A percentile compares a stretch with the other conserved stretches of the same genome.
phyloP scores from a whole-genome alignment of 2,113 vertebrate genomes.

The Zosterops lateralis region DNA sequence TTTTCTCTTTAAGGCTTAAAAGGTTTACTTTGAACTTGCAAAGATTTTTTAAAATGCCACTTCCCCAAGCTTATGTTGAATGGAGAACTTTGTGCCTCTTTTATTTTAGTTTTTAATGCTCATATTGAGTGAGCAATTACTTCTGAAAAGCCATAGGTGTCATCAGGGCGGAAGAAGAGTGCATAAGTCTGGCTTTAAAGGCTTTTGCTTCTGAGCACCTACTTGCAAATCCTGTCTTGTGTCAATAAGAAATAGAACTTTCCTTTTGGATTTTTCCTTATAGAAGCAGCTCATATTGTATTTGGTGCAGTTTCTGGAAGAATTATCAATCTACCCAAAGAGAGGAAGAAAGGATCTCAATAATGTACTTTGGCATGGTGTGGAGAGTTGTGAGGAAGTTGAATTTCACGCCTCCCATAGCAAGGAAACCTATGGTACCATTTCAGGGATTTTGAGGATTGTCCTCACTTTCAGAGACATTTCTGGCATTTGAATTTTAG shows the following conservation, averaged over 20 bases:
- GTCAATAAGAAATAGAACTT: background rate
- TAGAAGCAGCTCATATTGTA: background rate
- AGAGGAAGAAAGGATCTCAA: background rate
- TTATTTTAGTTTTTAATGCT: constrained; percentile 25
- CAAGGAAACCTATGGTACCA: background rate
- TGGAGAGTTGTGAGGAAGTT: background rate
- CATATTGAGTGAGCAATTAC: background rate
- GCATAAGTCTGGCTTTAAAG: background rate
- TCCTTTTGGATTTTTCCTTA: background rate
- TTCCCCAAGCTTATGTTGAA: constrained; percentile 14
- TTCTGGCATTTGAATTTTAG: background rate
- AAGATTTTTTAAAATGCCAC: constrained; percentile 54
- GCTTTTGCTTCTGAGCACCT: background rate
- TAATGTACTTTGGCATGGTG: constrained; percentile 5
- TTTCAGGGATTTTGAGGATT: background rate
- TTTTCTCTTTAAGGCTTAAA: constrained; percentile 45
- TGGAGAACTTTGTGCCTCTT: background rate
- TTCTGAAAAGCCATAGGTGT: background rate
- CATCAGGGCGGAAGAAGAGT: background rate
- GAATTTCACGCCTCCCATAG: background rate
- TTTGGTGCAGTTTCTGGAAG: background rate
- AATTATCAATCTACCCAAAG: background rate
- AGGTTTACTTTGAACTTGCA: constrained; percentile 63
- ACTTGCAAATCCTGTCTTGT: background rate
- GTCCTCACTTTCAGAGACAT: background rate